Conservation (phyloP, 1,140 invertebrate species). For the Euura saliciscinereae region DNA sequence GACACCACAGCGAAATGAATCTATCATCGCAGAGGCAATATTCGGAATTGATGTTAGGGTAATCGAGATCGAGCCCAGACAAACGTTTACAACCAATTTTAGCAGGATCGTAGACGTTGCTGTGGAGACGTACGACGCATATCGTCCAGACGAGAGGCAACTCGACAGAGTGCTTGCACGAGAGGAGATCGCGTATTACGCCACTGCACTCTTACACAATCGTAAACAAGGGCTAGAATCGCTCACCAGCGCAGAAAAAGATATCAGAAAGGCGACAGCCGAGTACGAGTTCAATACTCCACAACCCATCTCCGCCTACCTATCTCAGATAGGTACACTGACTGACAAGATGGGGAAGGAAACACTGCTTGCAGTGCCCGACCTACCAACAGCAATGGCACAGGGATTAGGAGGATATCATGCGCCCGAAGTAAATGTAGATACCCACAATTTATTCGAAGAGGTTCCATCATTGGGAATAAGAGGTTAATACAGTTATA, state of each 20-base stretch:
- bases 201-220: constrained; percentile 20
- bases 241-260: constrained; percentile 30
- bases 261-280: constrained; percentile 22
- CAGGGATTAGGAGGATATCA: constrained; percentile 35
- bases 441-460: constrained; percentile 37
- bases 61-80: constrained; percentile 25
- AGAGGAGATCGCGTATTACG: constrained; percentile 26
- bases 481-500: no score
- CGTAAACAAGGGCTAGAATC: constrained; percentile 24
- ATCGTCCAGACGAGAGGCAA: constrained; percentile 19
- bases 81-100: constrained; percentile 21
- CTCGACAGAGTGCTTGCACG: constrained; percentile 18
- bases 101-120: constrained; percentile 16
- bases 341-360: no score
- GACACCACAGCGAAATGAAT: constrained; percentile 27
- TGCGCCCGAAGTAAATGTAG: constrained; percentile 20
- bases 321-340: constrained; percentile 35
- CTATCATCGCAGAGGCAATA: constrained; percentile 25
- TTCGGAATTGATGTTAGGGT: constrained; percentile 26
- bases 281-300: no score
- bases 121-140: constrained; percentile 20
- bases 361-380: no score
- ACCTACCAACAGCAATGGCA: constrained; percentile 28
- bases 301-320: constrained; percentile 27
- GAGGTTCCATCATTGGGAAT: no score